Conservation (phyloP, 2,113 vertebrate species). For the Leptocoma aspasia region DNA sequence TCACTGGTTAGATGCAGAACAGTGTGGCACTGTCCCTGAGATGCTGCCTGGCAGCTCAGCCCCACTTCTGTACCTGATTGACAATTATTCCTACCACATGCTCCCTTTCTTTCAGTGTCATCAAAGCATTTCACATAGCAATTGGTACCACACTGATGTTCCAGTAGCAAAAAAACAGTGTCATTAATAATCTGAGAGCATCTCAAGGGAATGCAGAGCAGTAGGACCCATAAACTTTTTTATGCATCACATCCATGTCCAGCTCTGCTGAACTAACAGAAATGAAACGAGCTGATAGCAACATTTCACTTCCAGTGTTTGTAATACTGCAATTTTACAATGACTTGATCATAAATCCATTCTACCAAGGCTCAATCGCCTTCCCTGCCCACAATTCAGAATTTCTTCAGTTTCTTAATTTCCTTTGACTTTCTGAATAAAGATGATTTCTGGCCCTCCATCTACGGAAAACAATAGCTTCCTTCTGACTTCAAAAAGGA, state of each 20-base stretch:
- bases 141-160: not conserved
- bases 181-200: not conserved
- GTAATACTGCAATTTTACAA: not conserved
- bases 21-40: not conserved
- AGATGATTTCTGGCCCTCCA: conserved; percentile 14
- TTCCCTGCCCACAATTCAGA: conserved; percentile 10
- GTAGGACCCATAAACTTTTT: not conserved
- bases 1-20: not conserved
- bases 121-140: not conserved
- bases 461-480: conserved; percentile 35
- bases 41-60: not conserved
- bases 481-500: conserved; percentile 16
- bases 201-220: not conserved
- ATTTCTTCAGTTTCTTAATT: conserved; percentile 23
- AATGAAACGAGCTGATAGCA: not conserved
- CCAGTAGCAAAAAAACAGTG: not conserved
- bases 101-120: not conserved
- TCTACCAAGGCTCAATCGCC: not conserved
- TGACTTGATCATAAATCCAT: not conserved
- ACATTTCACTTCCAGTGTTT: not conserved
- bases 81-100: not conserved
- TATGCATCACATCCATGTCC: not conserved
- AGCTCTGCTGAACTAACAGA: not conserved
- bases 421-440: conserved; percentile 23
- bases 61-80: not conserved